Evolutionary conservation across 2,797 vertebrate species (phyloP).

Genomic region (Etheostoma nigrum): DNA sequence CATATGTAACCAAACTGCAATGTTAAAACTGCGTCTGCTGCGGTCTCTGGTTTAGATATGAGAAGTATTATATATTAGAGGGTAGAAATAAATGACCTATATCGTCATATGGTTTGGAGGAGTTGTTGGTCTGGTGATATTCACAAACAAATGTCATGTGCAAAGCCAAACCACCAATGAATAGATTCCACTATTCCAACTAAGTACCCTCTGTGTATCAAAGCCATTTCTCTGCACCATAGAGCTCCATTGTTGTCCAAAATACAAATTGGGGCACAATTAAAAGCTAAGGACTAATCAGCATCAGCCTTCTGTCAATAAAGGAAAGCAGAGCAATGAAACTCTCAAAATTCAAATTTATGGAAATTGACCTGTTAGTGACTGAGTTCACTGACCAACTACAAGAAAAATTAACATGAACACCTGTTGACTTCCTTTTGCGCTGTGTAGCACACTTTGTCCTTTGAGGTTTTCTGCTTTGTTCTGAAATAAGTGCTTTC

Average conservation of each 20-base stretch:
- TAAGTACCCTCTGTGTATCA: background rate
- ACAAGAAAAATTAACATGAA: background rate
- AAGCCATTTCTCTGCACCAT: background rate
- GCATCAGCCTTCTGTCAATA: background rate
- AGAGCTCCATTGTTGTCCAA: background rate
- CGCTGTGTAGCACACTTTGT: background rate
- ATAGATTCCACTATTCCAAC: background rate
- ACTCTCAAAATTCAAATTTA: background rate
- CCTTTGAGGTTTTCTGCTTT: background rate
- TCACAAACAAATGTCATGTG: background rate
- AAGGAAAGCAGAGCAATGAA: background rate
- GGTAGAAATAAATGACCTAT: too few relatives aligned
- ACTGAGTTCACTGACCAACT: background rate
- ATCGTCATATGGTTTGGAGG: too few relatives aligned
- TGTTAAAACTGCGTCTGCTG: too few relatives aligned
- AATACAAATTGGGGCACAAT: background rate
- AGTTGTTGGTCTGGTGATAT: too few relatives aligned
- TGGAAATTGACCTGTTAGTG: background rate
- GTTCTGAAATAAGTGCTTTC: background rate
- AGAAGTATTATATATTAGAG: too few relatives aligned
- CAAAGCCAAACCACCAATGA: background rate
- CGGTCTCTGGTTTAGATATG: too few relatives aligned
- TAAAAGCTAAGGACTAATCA: background rate
- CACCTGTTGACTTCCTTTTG: background rate
- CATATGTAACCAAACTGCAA: too few relatives aligned